These are phyloP conservation scores for Egretta garzetta DNA, from an alignment of 2,113 vertebrate genomes.

Conservation along the genomic window DNA sequence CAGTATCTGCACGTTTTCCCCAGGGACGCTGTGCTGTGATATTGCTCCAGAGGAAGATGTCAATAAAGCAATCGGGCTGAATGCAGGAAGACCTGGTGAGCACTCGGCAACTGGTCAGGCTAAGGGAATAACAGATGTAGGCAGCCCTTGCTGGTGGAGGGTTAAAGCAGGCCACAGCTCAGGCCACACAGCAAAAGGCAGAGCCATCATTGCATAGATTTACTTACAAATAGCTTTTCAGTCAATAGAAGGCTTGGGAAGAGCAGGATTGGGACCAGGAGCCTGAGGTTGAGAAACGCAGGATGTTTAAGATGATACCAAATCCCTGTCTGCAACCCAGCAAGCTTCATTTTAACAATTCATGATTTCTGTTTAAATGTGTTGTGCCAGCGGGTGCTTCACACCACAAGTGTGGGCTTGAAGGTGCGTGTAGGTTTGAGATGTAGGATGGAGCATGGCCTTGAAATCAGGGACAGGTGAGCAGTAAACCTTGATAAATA, in stretches of 20 bases:
- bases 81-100: background rate
- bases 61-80: rapidly evolving
- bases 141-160: background rate
- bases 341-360: background rate
- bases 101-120: background rate
- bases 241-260: background rate
- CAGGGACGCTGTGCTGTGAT: rapidly evolving
- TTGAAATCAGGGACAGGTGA: conserved; percentile 30
- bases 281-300: background rate
- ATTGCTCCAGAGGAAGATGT: background rate
- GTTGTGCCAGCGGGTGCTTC: background rate
- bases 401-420: background rate
- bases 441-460: background rate
- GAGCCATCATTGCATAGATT: background rate
- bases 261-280: background rate
- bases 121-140: background rate
- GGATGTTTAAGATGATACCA: background rate
- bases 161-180: background rate
- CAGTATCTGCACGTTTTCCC: background rate
- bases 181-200: background rate
- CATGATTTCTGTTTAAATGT: background rate
- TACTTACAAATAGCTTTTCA: background rate
- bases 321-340: background rate
- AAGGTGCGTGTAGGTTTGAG: background rate
- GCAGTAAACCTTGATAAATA: conserved; percentile 20